A percentile compares a stretch with the other conserved stretches of the same genome.
Conservation (phyloP, 2,888 invertebrate genomes). For the Pristionchus maxplancki region DNA sequence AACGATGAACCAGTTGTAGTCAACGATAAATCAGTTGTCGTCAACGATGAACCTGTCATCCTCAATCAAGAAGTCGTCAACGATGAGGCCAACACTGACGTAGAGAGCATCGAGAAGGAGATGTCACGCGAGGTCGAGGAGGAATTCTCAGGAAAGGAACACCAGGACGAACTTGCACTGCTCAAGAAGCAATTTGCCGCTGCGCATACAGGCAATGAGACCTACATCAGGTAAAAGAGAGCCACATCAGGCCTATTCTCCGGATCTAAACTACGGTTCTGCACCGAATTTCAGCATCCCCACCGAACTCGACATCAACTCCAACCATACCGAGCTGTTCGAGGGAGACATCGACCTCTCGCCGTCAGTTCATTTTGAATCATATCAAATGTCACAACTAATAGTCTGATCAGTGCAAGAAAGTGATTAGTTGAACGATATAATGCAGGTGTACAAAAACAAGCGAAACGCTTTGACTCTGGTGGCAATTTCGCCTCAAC, state of each 20-base stretch:
- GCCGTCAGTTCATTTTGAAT: background rate
- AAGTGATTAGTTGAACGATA: no score
- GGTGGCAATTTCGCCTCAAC: no score
- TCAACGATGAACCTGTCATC: background rate
- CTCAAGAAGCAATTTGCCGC: background rate
- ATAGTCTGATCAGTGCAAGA: no score
- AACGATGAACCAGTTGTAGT: background rate
- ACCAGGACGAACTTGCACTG: background rate
- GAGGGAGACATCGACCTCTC: constrained; percentile 41
- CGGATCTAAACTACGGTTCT: no score
- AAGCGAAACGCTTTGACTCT: no score
- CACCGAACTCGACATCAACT: constrained; percentile 33
- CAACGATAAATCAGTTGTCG: background rate
- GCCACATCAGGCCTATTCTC: no score
- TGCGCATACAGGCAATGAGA: constrained; percentile 31
- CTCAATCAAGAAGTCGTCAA: no score
- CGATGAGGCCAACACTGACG: background rate
- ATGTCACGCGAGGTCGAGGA: constrained; percentile 36
- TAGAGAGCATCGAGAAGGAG: constrained; percentile 27
- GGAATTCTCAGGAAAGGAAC: constrained; percentile 35
- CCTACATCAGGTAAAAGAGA: no score
- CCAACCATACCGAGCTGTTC: constrained; percentile 29
- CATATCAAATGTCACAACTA: no score
- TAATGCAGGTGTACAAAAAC: no score
- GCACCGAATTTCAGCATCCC: no score